Conservation (phyloP, 2,113 vertebrate species). For the Leptodactylus fuscus region DNA sequence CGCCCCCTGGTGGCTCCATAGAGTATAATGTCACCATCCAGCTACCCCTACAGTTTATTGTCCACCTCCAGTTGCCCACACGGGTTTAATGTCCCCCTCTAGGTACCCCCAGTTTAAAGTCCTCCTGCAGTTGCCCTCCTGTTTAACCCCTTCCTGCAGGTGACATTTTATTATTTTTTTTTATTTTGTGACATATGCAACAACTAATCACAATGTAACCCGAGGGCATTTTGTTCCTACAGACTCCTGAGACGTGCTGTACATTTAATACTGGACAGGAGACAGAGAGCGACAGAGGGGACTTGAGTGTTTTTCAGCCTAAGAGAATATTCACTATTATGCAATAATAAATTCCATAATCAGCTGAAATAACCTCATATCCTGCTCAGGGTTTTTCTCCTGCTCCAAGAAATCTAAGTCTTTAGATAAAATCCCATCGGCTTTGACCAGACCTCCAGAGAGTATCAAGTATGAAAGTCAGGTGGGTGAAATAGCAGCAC, state of each 20-base stretch:
- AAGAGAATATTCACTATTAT: neutral
- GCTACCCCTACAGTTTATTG: no score
- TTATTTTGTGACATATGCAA: no score
- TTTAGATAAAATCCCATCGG: neutral
- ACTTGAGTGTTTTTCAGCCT: neutral
- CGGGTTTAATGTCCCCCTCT: no score
- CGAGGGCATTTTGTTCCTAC: neutral
- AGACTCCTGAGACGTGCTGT: neutral
- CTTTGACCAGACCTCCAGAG: neutral
- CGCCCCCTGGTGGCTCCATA: no score
- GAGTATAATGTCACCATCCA: no score
- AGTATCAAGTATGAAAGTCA: constrained; percentile 6
- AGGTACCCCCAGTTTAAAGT: no score
- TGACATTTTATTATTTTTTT: no score
- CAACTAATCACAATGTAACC: neutral
- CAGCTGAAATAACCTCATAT: constrained; percentile 14
- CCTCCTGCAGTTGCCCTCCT: no score
- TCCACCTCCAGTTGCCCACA: no score
- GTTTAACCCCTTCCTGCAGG: no score
- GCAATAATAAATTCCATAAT: constrained; percentile 16
- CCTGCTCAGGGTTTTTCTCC: neutral
- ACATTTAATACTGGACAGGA: neutral
- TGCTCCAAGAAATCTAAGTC: neutral
- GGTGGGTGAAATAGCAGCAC: neutral
- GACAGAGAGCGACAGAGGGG: neutral